A percentile compares a stretch with the other conserved stretches of the same genome.
Evolutionary conservation across 2,797 vertebrate species (phyloP).

Genomic region (Sebastes aleutianus): DNA sequence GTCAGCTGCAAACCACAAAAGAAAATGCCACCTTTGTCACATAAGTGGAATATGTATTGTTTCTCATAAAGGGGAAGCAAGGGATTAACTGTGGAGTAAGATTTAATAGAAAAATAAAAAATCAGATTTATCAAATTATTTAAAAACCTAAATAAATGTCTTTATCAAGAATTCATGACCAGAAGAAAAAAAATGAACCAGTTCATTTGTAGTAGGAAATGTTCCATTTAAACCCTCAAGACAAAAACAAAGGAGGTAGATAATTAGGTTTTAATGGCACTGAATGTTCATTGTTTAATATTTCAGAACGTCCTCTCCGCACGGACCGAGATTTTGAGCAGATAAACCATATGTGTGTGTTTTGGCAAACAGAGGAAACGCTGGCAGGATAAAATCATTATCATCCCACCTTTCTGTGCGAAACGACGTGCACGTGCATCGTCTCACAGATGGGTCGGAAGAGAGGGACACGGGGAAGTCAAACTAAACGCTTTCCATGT

Average conservation of each 20-base stretch:
- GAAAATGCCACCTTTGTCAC: neutral
- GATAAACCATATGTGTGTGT: slow-evolving; percentile 50
- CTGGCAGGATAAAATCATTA: slow-evolving; percentile 61
- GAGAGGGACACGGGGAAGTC: slow-evolving; percentile 50
- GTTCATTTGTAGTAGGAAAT: neutral
- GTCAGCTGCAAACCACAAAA: slow-evolving; percentile 27
- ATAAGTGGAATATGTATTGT: neutral
- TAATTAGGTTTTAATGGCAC: slow-evolving; percentile 20
- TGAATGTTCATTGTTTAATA: slow-evolving; percentile 18
- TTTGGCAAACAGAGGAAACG: slow-evolving; percentile 53
- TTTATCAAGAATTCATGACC: neutral
- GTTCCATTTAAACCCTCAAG: neutral
- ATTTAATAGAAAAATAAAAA: neutral
- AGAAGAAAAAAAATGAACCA: neutral
- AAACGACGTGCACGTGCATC: slow-evolving; percentile 35
- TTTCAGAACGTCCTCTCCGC: slow-evolving; percentile 6
- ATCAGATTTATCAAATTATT: neutral
- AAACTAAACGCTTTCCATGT: slow-evolving; percentile 68
- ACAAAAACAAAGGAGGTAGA: slow-evolving; percentile 1
- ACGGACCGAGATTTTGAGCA: slow-evolving; percentile 1
- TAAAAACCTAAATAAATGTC: neutral
- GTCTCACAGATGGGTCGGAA: slow-evolving; percentile 48
- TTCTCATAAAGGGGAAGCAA: neutral
- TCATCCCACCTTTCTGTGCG: slow-evolving; percentile 28
- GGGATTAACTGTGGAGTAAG: neutral